Percentiles rank a stretch among this genome's conserved stretches.
Conservation (phyloP, 1,140 invertebrate genomes). For the Tetramorium parvispinum region DNA sequence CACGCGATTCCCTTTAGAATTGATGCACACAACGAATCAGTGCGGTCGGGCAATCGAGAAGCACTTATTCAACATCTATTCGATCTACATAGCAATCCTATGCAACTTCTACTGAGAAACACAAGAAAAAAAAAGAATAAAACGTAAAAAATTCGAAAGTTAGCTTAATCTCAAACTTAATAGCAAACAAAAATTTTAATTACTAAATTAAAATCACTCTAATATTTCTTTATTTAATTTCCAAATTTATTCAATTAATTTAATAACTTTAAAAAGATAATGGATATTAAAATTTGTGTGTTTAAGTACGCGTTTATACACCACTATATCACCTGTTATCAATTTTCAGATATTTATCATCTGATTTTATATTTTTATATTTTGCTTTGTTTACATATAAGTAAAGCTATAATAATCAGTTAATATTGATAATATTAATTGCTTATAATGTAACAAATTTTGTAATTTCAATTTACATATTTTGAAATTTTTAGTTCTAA, state of each 20-base stretch:
- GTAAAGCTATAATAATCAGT: background rate
- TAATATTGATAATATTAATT: background rate
- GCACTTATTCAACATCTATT: slow-evolving; percentile 12
- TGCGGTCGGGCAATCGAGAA: slow-evolving; percentile 43
- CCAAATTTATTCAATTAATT: too few species aligned
- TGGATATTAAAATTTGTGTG: background rate
- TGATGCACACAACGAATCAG: slow-evolving; percentile 52
- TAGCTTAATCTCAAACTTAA: background rate
- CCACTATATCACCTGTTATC: background rate
- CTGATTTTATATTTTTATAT: background rate
- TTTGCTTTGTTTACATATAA: background rate
- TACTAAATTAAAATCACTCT: background rate
- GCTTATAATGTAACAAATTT: background rate
- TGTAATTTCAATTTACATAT: background rate
- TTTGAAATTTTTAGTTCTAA: background rate
- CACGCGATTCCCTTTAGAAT: slow-evolving; percentile 26
- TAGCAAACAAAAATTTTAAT: background rate
- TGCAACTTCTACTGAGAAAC: background rate
- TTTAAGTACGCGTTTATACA: background rate
- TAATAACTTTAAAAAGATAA: background rate
- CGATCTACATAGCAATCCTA: slow-evolving; percentile 5
- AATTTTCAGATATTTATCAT: background rate
- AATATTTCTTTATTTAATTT: background rate
- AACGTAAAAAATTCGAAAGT: slow-evolving; percentile 33
- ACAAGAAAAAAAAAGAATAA: background rate